phyloP scores from a whole-genome alignment of 2,888 invertebrate species.

The Neelides folsomi region DNA sequence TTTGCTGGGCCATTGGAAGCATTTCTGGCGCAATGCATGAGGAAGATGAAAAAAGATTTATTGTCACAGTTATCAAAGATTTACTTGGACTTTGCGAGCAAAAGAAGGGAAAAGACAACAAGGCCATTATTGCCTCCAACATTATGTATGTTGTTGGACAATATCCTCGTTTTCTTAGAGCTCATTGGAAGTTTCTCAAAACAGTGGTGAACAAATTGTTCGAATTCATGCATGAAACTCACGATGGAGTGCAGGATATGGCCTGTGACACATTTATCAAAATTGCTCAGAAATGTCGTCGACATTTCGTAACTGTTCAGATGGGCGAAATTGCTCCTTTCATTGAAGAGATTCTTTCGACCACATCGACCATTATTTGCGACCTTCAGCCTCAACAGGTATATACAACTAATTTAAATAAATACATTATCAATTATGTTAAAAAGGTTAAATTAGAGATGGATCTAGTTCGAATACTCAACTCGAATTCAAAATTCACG shows the following conservation, averaged over 20 bases:
- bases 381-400: constrained; percentile 97
- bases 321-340: constrained; percentile 93
- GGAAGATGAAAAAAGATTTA: constrained; percentile 96
- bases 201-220: constrained; percentile 99
- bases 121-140: constrained; percentile 98
- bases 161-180: constrained; percentile 92
- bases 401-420: constrained; percentile 9
- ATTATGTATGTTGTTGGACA: constrained; percentile 99
- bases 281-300: constrained; percentile 92
- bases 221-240: constrained; percentile 99
- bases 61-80: constrained; percentile 97
- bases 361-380: constrained; percentile 94
- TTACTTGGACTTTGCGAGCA: constrained; percentile 93
- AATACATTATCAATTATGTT: no score
- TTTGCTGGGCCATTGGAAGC: constrained; percentile 99
- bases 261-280: constrained; percentile 99
- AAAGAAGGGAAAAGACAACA: constrained; percentile 97
- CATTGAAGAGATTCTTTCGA: constrained; percentile 93
- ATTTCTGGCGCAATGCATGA: constrained; percentile 98
- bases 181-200: constrained; percentile 99
- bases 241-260: constrained; percentile 99
- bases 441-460: no score
- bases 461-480: no score
- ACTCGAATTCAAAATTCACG: no score
- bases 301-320: constrained; percentile 94